phyloP scores from a whole-genome alignment of 1,140 invertebrate genomes.

The Chironomus striatipennis region DNA sequence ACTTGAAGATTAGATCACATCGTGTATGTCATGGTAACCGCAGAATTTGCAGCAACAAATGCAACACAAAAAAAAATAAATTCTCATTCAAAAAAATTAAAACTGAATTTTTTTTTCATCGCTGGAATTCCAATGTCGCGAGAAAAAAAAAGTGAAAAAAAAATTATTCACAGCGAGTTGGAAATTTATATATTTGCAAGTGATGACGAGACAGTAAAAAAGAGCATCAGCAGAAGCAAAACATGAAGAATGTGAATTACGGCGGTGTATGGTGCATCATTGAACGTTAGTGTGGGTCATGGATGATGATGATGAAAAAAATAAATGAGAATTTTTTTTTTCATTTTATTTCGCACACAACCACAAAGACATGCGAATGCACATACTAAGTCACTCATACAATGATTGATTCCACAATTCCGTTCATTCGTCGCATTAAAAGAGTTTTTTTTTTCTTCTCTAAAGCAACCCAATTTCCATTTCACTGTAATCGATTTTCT shows the following conservation, averaged over 20 bases:
- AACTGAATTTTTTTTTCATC: not conserved
- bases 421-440: too few species aligned
- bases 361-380: too few species aligned
- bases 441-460: not conserved
- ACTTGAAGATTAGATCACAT: too few species aligned
- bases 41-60: not conserved
- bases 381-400: too few species aligned
- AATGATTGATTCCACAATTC: too few species aligned
- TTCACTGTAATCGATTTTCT: not conserved
- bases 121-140: not conserved
- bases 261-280: not conserved
- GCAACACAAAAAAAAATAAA: not conserved
- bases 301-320: not conserved
- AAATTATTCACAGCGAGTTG: not conserved
- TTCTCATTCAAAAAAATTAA: too few species aligned
- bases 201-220: too few species aligned
- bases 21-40: too few species aligned
- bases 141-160: not conserved
- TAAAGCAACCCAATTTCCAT: slow-evolving; percentile 8
- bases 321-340: not conserved
- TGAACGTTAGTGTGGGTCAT: slow-evolving; percentile 21
- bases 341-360: not conserved
- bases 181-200: not conserved
- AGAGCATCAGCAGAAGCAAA: too few species aligned
- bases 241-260: not conserved